These are phyloP conservation scores for Ctena decussata DNA, from an alignment of 2,888 invertebrate genomes.

Conservation along the genomic window DNA sequence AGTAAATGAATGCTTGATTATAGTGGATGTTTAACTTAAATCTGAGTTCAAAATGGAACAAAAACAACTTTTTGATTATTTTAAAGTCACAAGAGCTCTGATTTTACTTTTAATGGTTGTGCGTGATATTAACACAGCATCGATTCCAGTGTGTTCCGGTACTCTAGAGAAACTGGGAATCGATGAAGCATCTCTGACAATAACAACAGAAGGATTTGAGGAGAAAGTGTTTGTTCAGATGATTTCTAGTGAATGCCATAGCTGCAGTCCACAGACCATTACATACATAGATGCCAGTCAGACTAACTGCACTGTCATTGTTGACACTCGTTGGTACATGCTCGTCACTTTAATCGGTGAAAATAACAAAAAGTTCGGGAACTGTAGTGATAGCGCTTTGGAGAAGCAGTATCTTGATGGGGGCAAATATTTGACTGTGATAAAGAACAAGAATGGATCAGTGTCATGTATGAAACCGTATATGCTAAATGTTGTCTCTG, in stretches of 20 bases:
- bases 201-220: conserved; percentile 43
- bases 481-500: conserved; percentile 20
- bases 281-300: conserved; percentile 45
- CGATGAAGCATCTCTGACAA: conserved; percentile 34
- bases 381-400: background rate
- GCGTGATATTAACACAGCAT: too few species aligned
- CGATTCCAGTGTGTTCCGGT: background rate
- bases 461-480: conserved; percentile 28
- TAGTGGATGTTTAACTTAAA: too few species aligned
- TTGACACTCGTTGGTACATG: conserved; percentile 78
- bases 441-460: conserved; percentile 12
- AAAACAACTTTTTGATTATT: too few species aligned
- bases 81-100: too few species aligned
- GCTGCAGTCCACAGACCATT: conserved; percentile 67
- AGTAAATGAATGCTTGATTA: too few species aligned
- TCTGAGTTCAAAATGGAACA: too few species aligned
- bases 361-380: background rate
- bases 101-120: too few species aligned
- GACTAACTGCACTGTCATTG: conserved; percentile 68
- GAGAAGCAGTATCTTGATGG: conserved; percentile 31
- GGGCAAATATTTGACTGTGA: conserved; percentile 40
- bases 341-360: conserved; percentile 47
- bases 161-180: background rate
- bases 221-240: conserved; percentile 45
- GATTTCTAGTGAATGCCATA: conserved; percentile 47